Evolutionary conservation across 2,113 vertebrate species (phyloP).

Genomic region (Amphilophus citrinellus): DNA sequence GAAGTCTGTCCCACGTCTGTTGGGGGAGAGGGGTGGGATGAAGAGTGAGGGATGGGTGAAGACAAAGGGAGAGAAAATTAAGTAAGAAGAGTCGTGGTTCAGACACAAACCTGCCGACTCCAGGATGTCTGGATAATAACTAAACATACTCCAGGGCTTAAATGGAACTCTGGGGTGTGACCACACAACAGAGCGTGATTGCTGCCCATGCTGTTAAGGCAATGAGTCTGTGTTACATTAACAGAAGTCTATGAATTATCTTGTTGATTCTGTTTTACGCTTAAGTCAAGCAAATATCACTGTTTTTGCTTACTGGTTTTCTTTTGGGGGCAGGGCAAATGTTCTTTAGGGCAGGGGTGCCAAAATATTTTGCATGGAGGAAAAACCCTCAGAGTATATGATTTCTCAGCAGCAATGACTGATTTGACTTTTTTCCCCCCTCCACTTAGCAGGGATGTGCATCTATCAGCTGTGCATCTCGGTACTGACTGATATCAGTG

Average conservation of each 20-base stretch:
- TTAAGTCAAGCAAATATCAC: not conserved
- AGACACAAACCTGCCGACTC: not conserved
- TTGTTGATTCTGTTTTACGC: not conserved
- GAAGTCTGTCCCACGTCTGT: constrained; percentile 86
- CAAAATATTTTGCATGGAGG: not conserved
- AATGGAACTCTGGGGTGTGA: not conserved
- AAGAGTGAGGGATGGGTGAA: not conserved
- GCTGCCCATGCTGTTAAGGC: not conserved
- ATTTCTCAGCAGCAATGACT: not conserved
- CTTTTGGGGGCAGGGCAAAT: not conserved
- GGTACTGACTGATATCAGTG: not conserved
- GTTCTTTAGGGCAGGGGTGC: too few species aligned
- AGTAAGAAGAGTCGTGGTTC: not conserved
- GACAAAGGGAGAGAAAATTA: constrained; percentile 15
- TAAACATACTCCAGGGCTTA: not conserved
- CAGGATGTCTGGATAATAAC: not conserved
- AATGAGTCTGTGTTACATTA: not conserved
- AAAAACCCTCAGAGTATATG: not conserved
- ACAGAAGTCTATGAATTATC: not conserved
- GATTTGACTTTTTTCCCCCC: not conserved
- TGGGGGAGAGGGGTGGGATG: constrained; percentile 11
- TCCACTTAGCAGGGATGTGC: too few species aligned
- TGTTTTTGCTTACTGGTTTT: not conserved
- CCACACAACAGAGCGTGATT: not conserved
- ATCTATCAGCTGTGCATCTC: too few species aligned